Conservation (phyloP, 2,888 invertebrate species). For the Dendrolimus pini region DNA sequence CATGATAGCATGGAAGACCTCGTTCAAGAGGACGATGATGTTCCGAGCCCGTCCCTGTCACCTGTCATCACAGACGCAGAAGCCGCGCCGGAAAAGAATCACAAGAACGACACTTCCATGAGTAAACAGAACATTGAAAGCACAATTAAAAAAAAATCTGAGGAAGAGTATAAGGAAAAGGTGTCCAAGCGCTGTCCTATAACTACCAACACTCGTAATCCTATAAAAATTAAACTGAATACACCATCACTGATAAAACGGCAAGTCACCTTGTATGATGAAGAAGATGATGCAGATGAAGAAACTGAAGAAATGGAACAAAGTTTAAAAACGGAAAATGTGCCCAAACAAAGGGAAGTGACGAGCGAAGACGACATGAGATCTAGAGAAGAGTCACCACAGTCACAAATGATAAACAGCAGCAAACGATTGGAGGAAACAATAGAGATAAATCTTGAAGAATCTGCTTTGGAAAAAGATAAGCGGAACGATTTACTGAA, state of each 20-base stretch:
- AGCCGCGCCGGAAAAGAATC: slow-evolving; percentile 1
- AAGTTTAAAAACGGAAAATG: neutral
- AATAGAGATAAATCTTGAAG: neutral
- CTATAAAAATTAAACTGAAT: slow-evolving; percentile 61
- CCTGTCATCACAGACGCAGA: slow-evolving; percentile 1
- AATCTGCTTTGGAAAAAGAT: neutral
- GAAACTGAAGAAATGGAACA: slow-evolving; percentile 2
- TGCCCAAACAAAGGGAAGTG: neutral
- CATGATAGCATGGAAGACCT: slow-evolving; percentile 31
- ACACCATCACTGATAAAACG: slow-evolving; percentile 70
- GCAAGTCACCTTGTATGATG: slow-evolving; percentile 72
- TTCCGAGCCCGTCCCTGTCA: slow-evolving; percentile 3
- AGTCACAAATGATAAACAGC: neutral
- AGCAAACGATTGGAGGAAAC: neutral
- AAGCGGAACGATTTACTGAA: neutral
- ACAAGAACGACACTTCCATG: slow-evolving; percentile 1
- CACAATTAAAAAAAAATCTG: slow-evolving; percentile 26
- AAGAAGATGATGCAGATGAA: slow-evolving; percentile 42
- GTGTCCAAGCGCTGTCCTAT: slow-evolving; percentile 57
- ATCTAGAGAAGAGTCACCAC: neutral
- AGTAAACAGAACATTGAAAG: slow-evolving; percentile 1
- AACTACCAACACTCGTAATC: slow-evolving; percentile 51
- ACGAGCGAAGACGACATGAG: neutral
- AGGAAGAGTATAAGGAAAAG: slow-evolving; percentile 52
- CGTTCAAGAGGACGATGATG: slow-evolving; percentile 38